A percentile compares a stretch with the other conserved stretches of the same genome.
Evolutionary conservation across 2,888 invertebrate genomes (phyloP).

Genomic region (Clanis bilineata): DNA sequence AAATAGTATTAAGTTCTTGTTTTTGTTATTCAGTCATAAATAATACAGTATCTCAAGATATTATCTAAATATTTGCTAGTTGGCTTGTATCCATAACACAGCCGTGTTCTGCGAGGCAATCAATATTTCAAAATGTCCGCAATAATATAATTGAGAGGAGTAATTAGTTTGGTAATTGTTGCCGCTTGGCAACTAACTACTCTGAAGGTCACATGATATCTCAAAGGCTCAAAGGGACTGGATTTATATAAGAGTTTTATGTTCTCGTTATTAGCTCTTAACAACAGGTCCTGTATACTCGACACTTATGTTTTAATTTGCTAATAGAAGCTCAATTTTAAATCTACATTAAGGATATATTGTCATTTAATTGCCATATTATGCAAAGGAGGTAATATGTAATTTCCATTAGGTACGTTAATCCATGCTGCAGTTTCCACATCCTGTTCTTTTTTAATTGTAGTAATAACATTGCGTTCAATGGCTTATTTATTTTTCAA

Average conservation of each 20-base stretch:
- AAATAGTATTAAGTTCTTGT: background rate
- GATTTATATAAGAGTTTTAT: background rate
- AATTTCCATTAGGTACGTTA: no score
- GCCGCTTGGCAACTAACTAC: background rate
- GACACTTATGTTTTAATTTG: background rate
- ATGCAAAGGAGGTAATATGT: no score
- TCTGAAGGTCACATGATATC: background rate
- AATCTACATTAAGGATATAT: no score
- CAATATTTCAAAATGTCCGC: constrained; percentile 14
- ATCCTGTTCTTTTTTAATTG: no score
- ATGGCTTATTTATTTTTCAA: no score
- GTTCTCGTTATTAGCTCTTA: background rate
- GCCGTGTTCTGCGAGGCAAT: constrained; percentile 3
- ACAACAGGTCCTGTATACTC: background rate
- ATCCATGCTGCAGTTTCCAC: no score
- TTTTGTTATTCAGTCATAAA: background rate
- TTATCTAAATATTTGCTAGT: background rate
- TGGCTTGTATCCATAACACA: background rate
- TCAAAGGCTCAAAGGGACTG: background rate
- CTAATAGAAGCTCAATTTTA: no score
- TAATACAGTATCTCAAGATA: background rate
- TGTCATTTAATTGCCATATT: no score
- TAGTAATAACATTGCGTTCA: no score
- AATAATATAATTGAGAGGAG: constrained; percentile 9
- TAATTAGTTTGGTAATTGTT: background rate